Conservation (phyloP, 2,888 invertebrate genomes). For the Melieria omissa region DNA sequence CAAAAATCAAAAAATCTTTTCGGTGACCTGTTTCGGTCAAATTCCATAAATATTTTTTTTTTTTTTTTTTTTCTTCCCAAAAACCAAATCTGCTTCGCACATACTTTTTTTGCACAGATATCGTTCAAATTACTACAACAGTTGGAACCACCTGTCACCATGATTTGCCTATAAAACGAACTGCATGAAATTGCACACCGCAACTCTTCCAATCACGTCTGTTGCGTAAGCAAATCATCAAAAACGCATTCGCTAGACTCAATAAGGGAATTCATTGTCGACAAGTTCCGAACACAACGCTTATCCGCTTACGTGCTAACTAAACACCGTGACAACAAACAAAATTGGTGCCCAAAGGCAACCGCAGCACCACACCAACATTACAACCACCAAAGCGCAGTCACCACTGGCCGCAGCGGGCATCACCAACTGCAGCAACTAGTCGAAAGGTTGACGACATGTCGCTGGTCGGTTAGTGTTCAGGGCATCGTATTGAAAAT, state of each 20-base stretch:
- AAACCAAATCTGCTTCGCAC: too few species aligned
- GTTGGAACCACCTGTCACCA: too few species aligned
- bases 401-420: conserved; percentile 21
- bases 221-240: conserved; percentile 15
- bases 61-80: too few species aligned
- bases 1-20: too few species aligned
- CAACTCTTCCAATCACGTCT: too few species aligned
- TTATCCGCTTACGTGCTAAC: conserved; percentile 34
- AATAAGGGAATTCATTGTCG: conserved; percentile 11
- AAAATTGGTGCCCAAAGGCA: conserved; percentile 40
- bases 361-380: conserved; percentile 46
- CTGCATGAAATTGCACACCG: too few species aligned
- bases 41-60: too few species aligned
- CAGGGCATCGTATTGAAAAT: conserved; percentile 20
- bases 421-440: conserved; percentile 12
- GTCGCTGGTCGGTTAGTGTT: conserved; percentile 22
- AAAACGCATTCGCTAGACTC: conserved; percentile 12
- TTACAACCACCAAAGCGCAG: conserved; percentile 39
- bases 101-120: too few species aligned
- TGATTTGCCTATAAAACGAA: too few species aligned
- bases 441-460: conserved; percentile 15
- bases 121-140: too few species aligned
- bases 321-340: conserved; percentile 13
- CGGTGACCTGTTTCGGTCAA: too few species aligned
- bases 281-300: conserved; percentile 23